A percentile compares a stretch with the other conserved stretches of the same genome.
Conservation (phyloP, 2,797 vertebrate genomes). For the Gallirallus australis region DNA sequence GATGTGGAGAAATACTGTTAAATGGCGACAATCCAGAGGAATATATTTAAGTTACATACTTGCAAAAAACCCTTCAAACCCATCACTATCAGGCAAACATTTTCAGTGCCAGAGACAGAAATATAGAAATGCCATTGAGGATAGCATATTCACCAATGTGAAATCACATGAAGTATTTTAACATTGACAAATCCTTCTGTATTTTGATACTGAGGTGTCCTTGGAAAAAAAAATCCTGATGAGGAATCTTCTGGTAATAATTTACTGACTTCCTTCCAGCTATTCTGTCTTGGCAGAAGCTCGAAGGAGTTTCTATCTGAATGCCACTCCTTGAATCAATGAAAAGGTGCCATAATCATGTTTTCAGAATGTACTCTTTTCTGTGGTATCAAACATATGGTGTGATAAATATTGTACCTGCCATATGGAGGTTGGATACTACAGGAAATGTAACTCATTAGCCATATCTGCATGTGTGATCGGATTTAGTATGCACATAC, state of each 20-base stretch:
- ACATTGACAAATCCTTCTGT: background rate
- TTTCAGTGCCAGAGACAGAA: background rate
- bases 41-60: background rate
- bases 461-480: background rate
- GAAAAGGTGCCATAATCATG: constrained; percentile 21
- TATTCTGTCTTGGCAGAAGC: constrained; percentile 9
- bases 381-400: background rate
- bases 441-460: constrained; percentile 52
- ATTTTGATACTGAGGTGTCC: background rate
- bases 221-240: background rate
- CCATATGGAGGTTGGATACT: constrained; percentile 4
- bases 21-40: background rate
- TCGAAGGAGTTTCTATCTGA: constrained; percentile 26
- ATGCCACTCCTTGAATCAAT: background rate
- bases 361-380: constrained; percentile 38
- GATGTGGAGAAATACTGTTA: background rate
- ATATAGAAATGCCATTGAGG: background rate
- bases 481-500: constrained; percentile 15
- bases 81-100: background rate
- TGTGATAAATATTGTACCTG: background rate
- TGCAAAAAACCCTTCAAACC: background rate
- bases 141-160: background rate
- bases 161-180: background rate
- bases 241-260: constrained; percentile 13
- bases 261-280: constrained; percentile 27